phyloP scores from a whole-genome alignment of 2,888 invertebrate genomes.

The Hedychridium roseum region DNA sequence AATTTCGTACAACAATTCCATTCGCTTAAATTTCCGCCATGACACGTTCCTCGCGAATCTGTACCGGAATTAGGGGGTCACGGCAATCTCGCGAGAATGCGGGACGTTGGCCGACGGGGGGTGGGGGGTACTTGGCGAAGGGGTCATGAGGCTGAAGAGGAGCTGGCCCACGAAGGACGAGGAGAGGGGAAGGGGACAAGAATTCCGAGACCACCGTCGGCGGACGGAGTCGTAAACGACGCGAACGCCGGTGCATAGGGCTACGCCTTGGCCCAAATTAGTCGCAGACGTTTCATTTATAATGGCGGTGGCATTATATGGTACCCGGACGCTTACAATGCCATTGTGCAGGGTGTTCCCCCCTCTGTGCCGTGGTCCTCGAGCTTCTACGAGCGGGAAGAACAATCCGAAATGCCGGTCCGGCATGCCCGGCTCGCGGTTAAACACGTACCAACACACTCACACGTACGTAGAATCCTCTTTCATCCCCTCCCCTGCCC shows the following conservation, averaged over 20 bases:
- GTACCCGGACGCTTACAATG: slow-evolving; percentile 43
- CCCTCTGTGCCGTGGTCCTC: slow-evolving; percentile 22
- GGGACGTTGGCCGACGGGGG: slow-evolving; percentile 9
- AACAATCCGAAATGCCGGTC: slow-evolving; percentile 25
- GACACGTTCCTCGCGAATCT: too few relatives aligned
- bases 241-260: slow-evolving; percentile 6
- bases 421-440: too few relatives aligned
- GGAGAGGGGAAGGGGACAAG: background rate
- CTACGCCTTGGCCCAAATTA: slow-evolving; percentile 50
- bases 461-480: background rate
- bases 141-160: slow-evolving; percentile 13
- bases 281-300: slow-evolving; percentile 60
- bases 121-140: slow-evolving; percentile 7
- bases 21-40: too few relatives aligned
- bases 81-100: slow-evolving; percentile 17
- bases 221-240: background rate
- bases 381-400: slow-evolving; percentile 19
- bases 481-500: background rate
- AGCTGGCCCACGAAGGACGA: background rate
- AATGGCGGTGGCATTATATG: slow-evolving; percentile 53
- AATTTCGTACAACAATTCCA: too few relatives aligned
- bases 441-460: too few relatives aligned
- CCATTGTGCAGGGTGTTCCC: slow-evolving; percentile 46
- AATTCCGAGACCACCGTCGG: background rate
- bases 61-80: too few relatives aligned